These are phyloP conservation scores for Corydoras sp. DNA, from an alignment of 2,113 vertebrate genomes.

Conservation along the genomic window DNA sequence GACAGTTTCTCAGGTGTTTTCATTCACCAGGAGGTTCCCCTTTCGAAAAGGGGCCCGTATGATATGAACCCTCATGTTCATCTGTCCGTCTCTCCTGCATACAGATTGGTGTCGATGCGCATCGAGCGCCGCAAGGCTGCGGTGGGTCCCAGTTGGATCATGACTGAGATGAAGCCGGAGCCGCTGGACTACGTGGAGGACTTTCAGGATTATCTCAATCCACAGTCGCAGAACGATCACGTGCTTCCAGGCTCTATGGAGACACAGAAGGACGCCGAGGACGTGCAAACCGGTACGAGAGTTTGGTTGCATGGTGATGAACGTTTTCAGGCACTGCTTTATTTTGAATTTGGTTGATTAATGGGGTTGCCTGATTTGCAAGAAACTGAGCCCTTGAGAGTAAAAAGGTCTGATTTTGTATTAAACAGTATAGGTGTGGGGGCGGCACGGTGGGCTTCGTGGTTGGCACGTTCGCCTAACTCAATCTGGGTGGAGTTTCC, in stretches of 20 bases:
- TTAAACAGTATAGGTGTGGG: too few relatives aligned
- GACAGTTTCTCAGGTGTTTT: too few relatives aligned
- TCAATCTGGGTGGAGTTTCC: too few relatives aligned
- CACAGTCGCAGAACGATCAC: constrained; percentile 97
- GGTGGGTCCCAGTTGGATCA: constrained; percentile 44
- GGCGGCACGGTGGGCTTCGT: too few relatives aligned
- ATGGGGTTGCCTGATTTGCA: too few relatives aligned
- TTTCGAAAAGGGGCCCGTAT: too few relatives aligned
- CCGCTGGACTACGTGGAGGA: constrained; percentile 96
- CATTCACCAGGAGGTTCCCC: too few relatives aligned
- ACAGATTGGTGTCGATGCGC: constrained; percentile 7
- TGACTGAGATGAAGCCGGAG: constrained; percentile 96
- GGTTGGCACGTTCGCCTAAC: too few relatives aligned
- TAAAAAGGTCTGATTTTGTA: too few relatives aligned
- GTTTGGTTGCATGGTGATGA: background rate
- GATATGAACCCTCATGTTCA: too few relatives aligned
- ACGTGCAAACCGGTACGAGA: constrained; percentile 80
- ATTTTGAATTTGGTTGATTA: too few relatives aligned
- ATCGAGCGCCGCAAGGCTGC: constrained; percentile 1
- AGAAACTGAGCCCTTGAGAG: too few relatives aligned
- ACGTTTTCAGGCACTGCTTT: background rate
- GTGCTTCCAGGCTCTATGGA: constrained; percentile 96
- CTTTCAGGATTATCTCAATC: constrained; percentile 96
- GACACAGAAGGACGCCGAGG: constrained; percentile 86
- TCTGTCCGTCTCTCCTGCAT: background rate